Conservation (phyloP, 1,140 invertebrate species). For the Drosophila rhopaloa region DNA sequence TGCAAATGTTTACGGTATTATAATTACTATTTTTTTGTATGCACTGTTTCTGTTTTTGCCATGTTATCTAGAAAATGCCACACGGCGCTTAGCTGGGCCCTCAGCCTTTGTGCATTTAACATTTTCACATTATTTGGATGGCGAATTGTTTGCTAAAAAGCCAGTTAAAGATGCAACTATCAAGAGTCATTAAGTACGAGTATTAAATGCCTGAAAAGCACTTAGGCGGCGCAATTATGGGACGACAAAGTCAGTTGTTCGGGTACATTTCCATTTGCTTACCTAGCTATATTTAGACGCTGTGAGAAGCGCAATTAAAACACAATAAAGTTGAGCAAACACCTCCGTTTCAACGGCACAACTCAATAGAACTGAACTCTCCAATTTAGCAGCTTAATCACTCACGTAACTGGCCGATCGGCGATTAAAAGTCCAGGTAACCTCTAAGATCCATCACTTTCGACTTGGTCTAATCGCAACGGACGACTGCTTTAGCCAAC, state of each 20-base stretch:
- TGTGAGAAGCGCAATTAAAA: conserved; percentile 24
- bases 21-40: conserved; percentile 46
- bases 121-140: conserved; percentile 44
- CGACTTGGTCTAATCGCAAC: conserved; percentile 22
- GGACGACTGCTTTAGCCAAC: neutral
- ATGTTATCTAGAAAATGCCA: conserved; percentile 20
- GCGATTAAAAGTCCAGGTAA: conserved; percentile 7
- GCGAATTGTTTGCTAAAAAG: conserved; percentile 45
- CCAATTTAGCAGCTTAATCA: conserved; percentile 12
- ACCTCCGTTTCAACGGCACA: conserved; percentile 14
- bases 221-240: conserved; percentile 22
- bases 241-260: conserved; percentile 6
- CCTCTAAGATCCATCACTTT: conserved; percentile 27
- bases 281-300: conserved; percentile 26
- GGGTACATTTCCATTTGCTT: conserved; percentile 1
- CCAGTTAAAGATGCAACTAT: conserved; percentile 40
- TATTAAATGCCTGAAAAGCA: conserved; percentile 37
- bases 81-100: conserved; percentile 7
- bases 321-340: conserved; percentile 10
- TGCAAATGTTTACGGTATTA: conserved; percentile 63
- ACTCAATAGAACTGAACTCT: conserved; percentile 7
- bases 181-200: conserved; percentile 38
- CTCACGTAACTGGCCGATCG: conserved; percentile 35
- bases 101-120: conserved; percentile 14
- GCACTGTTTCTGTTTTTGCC: conserved; percentile 10